Conservation (phyloP, 2,113 vertebrate species). For the Corvus hawaiiensis region DNA sequence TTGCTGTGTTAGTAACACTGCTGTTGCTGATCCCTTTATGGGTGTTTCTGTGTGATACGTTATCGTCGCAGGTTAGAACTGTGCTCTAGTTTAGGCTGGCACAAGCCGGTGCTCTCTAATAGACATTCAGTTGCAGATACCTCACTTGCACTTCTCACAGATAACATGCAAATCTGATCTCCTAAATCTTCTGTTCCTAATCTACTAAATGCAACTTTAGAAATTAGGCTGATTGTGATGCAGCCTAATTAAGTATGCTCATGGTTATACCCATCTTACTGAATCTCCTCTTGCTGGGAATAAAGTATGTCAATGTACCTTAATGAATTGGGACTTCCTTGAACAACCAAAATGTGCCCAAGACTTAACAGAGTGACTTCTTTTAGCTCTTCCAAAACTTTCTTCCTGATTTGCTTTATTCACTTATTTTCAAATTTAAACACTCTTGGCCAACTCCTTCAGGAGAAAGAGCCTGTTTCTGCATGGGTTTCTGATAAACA, state of each 20-base stretch:
- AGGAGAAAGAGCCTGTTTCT: background rate
- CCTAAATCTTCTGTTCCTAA: background rate
- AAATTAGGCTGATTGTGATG: background rate
- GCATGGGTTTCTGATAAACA: background rate
- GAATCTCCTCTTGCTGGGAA: background rate
- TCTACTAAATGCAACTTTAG: background rate
- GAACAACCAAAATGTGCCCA: background rate
- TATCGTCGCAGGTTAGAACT: background rate
- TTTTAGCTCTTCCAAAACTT: background rate
- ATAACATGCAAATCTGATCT: background rate
- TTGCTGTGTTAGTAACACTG: background rate
- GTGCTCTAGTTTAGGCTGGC: background rate
- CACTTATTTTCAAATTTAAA: background rate
- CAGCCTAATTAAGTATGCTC: background rate
- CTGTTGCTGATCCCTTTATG: background rate
- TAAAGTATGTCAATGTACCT: background rate
- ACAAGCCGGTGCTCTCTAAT: background rate
- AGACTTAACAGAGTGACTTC: background rate
- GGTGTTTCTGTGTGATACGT: background rate
- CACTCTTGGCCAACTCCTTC: background rate
- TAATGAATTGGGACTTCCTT: background rate
- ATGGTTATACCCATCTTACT: background rate
- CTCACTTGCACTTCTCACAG: background rate
- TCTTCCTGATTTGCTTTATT: background rate
- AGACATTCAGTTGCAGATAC: background rate